These are phyloP conservation scores for Drosophila nasuta DNA, from an alignment of 1,140 invertebrate species.

Conservation along the genomic window DNA sequence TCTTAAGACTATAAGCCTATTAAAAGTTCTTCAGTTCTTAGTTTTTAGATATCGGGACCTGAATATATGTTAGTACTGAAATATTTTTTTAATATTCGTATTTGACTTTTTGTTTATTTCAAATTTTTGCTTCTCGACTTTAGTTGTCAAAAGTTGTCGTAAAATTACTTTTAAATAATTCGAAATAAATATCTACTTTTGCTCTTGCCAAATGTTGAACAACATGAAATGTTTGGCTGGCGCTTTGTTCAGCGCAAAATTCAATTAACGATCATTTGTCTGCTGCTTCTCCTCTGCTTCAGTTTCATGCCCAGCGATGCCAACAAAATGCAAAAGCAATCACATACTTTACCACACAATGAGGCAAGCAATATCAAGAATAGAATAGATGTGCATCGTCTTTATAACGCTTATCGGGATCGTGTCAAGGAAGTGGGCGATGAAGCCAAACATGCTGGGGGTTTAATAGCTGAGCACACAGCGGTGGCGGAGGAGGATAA, in stretches of 20 bases:
- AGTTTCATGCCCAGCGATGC: not conserved
- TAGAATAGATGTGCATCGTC: slow-evolving; percentile 31
- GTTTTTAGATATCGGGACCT: too few species aligned
- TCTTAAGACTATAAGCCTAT: too few species aligned
- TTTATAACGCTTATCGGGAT: slow-evolving; percentile 54
- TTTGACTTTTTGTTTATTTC: not conserved
- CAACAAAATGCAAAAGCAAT: not conserved
- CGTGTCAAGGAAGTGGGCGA: slow-evolving; percentile 11
- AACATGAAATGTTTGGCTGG: slow-evolving; percentile 58
- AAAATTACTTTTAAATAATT: not conserved
- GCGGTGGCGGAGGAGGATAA: slow-evolving; percentile 13
- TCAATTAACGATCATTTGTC: slow-evolving; percentile 25
- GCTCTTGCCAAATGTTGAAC: slow-evolving; percentile 25
- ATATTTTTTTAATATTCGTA: too few species aligned
- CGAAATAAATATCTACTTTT: slow-evolving; percentile 1
- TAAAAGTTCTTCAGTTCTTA: too few species aligned
- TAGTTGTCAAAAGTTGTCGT: not conserved
- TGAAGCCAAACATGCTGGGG: not conserved
- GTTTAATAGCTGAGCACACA: not conserved
- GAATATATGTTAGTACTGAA: too few species aligned
- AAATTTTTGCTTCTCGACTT: not conserved
- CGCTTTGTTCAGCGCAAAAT: slow-evolving; percentile 4
- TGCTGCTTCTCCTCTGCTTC: slow-evolving; percentile 9
- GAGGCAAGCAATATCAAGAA: not conserved
- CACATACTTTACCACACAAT: not conserved